Percentiles rank a stretch among this genome's conserved stretches.
phyloP scores from a whole-genome alignment of 2,888 invertebrate species.

The Ligdia adustata region DNA sequence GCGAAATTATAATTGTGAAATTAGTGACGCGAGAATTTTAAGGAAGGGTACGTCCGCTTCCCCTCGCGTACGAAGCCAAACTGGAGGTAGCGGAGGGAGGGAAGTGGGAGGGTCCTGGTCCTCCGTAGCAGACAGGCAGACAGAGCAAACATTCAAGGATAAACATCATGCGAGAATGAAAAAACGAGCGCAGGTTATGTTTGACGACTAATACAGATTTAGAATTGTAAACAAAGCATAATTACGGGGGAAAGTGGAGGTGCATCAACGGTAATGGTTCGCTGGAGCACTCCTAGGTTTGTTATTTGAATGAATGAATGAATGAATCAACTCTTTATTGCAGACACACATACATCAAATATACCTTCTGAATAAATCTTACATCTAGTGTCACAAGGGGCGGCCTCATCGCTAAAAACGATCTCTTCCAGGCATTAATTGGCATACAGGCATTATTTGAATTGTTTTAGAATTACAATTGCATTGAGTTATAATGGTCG shows the following conservation, averaged over 20 bases:
- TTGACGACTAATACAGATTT: slow-evolving; percentile 41
- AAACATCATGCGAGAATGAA: slow-evolving; percentile 57
- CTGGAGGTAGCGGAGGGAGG: slow-evolving; percentile 58
- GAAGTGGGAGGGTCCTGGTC: slow-evolving; percentile 50
- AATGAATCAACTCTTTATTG: too few species aligned
- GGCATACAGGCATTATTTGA: too few species aligned
- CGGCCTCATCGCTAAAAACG: too few species aligned
- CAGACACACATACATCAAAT: too few species aligned
- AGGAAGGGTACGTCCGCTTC: slow-evolving; percentile 63
- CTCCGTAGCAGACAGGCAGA: slow-evolving; percentile 48
- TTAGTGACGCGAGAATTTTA: slow-evolving; percentile 47
- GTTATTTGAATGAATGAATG: too few species aligned
- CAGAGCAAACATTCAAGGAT: slow-evolving; percentile 62
- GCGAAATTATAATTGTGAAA: slow-evolving; percentile 49
- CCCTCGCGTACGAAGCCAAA: slow-evolving; percentile 69
- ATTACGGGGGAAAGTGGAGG: slow-evolving; percentile 15
- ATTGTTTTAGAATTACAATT: too few species aligned
- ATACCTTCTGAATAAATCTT: too few species aligned
- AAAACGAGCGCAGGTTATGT: slow-evolving; percentile 48
- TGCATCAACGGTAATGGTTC: slow-evolving; percentile 1
- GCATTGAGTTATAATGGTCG: too few species aligned
- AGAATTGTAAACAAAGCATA: slow-evolving; percentile 35
- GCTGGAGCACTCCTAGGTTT: too few species aligned
- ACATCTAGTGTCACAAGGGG: too few species aligned
- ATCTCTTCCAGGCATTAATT: too few species aligned